Evolutionary conservation across 1,140 invertebrate genomes (phyloP).

Genomic region (Drosophila guanche): DNA sequence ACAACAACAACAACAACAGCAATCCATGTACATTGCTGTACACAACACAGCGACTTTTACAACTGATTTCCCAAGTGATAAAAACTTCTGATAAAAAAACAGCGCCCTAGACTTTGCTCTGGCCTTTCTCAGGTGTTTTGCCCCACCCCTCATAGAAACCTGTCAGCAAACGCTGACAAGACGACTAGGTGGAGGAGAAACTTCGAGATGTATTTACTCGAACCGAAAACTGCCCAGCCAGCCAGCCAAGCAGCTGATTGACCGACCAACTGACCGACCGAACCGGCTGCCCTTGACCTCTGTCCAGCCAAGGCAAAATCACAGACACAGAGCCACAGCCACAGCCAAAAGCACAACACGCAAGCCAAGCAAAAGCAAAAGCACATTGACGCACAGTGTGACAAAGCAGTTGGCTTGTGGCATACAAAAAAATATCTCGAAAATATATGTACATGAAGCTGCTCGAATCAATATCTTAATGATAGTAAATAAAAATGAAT

Average conservation of each 20-base stretch:
- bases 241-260: conserved; percentile 11
- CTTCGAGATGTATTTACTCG: neutral
- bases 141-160: conserved; percentile 21
- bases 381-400: conserved; percentile 35
- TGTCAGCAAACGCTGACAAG: conserved; percentile 23
- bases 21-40: too few relatives aligned
- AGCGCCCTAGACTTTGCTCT: conserved; percentile 60
- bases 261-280: conserved; percentile 30
- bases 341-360: conserved; percentile 32
- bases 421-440: too few relatives aligned
- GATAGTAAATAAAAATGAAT: too few relatives aligned
- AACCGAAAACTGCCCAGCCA: conserved; percentile 26
- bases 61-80: conserved; percentile 50
- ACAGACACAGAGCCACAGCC: conserved; percentile 22
- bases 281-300: conserved; percentile 70
- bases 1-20: conserved; percentile 8
- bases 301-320: conserved; percentile 14
- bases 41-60: conserved; percentile 25
- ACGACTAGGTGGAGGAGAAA: conserved; percentile 11
- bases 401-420: neutral
- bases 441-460: too few relatives aligned
- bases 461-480: too few relatives aligned
- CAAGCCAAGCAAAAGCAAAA: conserved; percentile 40
- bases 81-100: conserved; percentile 62
- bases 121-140: conserved; percentile 18